Conservation (phyloP, 2,797 vertebrate genomes). For the Neosilurus hyrtlii region DNA sequence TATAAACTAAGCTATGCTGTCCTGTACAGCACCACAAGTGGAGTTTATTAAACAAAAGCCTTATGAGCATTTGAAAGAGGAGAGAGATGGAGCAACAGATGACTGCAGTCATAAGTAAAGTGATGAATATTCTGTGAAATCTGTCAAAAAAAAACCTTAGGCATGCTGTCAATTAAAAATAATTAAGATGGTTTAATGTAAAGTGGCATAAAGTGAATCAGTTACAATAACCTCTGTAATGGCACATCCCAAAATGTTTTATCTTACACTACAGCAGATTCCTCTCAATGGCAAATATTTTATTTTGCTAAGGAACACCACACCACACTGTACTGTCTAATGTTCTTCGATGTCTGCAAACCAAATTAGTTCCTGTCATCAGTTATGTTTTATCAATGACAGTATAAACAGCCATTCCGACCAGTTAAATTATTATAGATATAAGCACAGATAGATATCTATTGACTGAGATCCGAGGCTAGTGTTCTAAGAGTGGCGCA, state of each 20-base stretch:
- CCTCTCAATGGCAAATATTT: not conserved
- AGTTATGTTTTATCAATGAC: too few relatives aligned
- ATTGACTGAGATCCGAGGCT: too few relatives aligned
- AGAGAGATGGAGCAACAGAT: not conserved
- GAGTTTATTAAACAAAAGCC: constrained; percentile 19
- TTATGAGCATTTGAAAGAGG: not conserved
- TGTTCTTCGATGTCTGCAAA: too few relatives aligned
- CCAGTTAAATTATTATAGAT: too few relatives aligned
- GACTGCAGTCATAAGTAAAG: not conserved
- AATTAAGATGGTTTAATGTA: not conserved
- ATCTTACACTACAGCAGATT: not conserved
- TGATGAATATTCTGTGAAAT: not conserved
- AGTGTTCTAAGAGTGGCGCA: too few relatives aligned
- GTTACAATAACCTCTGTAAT: not conserved
- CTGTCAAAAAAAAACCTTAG: not conserved
- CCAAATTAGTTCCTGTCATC: too few relatives aligned
- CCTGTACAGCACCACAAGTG: constrained; percentile 1
- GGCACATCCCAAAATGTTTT: not conserved
- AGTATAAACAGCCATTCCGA: too few relatives aligned
- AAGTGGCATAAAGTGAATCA: too few relatives aligned
- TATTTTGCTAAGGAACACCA: not conserved
- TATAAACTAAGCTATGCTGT: constrained; percentile 15
- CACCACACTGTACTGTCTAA: not conserved
- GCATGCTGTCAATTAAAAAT: not conserved
- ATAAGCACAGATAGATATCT: too few relatives aligned